Conservation (phyloP, 2,888 invertebrate species). For the Lithosia quadra region DNA sequence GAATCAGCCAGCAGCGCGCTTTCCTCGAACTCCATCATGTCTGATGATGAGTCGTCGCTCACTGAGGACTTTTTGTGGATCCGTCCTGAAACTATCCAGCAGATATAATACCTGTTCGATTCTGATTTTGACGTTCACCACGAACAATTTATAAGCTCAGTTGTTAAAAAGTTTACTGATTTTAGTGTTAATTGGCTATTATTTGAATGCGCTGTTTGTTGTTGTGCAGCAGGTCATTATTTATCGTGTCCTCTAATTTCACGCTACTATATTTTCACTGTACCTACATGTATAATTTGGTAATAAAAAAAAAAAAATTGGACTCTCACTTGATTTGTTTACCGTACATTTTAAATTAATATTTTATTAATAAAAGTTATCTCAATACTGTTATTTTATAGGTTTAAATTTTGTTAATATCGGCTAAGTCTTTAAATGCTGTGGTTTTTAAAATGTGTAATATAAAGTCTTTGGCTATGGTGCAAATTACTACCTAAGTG, state of each 20-base stretch:
- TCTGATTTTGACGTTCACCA: background rate
- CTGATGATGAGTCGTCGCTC: slow-evolving; percentile 94
- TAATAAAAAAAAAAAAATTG: too few species aligned
- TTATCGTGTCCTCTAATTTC: background rate
- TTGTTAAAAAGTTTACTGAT: background rate
- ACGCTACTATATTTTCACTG: too few species aligned
- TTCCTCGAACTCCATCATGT: slow-evolving; percentile 97
- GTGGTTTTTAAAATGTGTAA: too few species aligned
- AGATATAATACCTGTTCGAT: slow-evolving; percentile 19
- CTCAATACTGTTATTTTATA: too few species aligned
- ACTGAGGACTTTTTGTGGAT: slow-evolving; percentile 96
- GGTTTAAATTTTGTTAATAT: too few species aligned
- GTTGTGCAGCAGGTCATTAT: background rate
- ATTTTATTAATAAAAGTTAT: too few species aligned
- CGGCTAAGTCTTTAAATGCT: too few species aligned
- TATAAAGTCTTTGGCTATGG: background rate
- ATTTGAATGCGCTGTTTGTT: background rate
- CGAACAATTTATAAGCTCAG: background rate
- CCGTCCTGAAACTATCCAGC: slow-evolving; percentile 89
- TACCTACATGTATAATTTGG: too few species aligned
- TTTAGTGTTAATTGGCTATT: background rate
- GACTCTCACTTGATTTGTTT: background rate
- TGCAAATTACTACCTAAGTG: background rate
- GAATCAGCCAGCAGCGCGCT: slow-evolving; percentile 89
- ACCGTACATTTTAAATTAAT: background rate